Conservation (phyloP, 2,113 vertebrate species). For the Equus quagga region DNA sequence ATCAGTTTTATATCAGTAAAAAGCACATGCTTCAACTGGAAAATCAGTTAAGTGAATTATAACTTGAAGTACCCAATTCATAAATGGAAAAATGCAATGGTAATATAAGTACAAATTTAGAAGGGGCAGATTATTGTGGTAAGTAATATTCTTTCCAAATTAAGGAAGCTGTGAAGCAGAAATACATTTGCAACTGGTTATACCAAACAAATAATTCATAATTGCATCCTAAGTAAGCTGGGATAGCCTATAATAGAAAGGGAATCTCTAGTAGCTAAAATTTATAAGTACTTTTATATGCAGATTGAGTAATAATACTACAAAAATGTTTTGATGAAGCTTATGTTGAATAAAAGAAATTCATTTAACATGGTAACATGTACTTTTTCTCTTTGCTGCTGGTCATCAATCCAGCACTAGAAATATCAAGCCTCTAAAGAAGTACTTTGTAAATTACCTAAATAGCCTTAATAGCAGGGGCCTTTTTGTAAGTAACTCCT, state of each 20-base stretch:
- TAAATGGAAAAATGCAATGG: neutral
- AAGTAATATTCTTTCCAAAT: neutral
- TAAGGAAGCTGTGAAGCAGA: neutral
- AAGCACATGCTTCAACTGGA: neutral
- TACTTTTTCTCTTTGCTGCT: neutral
- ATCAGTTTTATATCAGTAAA: neutral
- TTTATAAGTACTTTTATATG: neutral
- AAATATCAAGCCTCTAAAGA: neutral
- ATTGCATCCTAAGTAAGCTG: neutral
- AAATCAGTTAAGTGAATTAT: conserved; percentile 5
- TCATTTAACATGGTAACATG: neutral
- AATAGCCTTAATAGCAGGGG: neutral
- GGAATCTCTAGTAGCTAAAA: neutral
- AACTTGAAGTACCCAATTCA: neutral
- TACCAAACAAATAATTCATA: neutral
- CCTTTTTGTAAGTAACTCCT: neutral
- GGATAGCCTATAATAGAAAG: neutral
- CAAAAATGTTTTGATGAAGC: neutral
- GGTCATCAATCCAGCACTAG: neutral
- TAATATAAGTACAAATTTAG: neutral
- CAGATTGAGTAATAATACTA: neutral
- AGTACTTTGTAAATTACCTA: neutral
- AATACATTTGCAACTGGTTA: neutral
- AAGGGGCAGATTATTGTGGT: neutral
- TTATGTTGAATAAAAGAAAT: neutral